Conservation (phyloP, 1,140 invertebrate genomes). For the Orchesella cincta region DNA sequence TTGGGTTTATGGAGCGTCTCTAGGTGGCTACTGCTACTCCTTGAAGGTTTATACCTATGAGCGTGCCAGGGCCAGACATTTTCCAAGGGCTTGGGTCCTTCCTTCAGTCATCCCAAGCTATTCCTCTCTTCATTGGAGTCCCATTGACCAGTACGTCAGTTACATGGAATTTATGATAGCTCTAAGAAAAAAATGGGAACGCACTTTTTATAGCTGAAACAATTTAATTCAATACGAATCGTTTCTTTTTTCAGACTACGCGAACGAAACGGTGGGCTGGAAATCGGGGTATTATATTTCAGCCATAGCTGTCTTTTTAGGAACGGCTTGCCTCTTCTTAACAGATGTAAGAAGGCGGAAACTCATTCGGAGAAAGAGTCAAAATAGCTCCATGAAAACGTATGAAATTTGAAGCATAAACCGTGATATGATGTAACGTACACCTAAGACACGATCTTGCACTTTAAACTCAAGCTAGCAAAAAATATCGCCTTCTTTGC, state of each 20-base stretch:
- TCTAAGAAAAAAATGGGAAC: no score
- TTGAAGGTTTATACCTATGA: slow-evolving; percentile 88
- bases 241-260: slow-evolving; percentile 71
- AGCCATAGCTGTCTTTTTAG: slow-evolving; percentile 72
- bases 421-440: no score
- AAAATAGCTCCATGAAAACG: slow-evolving; percentile 51
- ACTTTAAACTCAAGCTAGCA: no score
- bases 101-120: slow-evolving; percentile 82
- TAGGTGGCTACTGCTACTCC: slow-evolving; percentile 78
- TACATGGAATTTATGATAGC: no score
- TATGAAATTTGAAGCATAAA: slow-evolving; percentile 14
- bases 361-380: slow-evolving; percentile 55
- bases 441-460: no score
- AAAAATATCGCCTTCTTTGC: no score
- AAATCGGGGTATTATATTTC: slow-evolving; percentile 79
- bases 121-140: slow-evolving; percentile 81
- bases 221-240: no score
- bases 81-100: slow-evolving; percentile 86
- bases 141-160: slow-evolving; percentile 76
- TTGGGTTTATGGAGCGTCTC: slow-evolving; percentile 71
- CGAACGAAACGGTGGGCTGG: slow-evolving; percentile 69
- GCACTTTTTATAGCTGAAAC: no score
- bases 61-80: slow-evolving; percentile 78
- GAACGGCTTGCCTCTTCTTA: slow-evolving; percentile 74
- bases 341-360: slow-evolving; percentile 75